Percentiles rank a stretch among this genome's conserved stretches.
phyloP scores from a whole-genome alignment of 1,140 invertebrate species.

The Agraylea sexmaculata region DNA sequence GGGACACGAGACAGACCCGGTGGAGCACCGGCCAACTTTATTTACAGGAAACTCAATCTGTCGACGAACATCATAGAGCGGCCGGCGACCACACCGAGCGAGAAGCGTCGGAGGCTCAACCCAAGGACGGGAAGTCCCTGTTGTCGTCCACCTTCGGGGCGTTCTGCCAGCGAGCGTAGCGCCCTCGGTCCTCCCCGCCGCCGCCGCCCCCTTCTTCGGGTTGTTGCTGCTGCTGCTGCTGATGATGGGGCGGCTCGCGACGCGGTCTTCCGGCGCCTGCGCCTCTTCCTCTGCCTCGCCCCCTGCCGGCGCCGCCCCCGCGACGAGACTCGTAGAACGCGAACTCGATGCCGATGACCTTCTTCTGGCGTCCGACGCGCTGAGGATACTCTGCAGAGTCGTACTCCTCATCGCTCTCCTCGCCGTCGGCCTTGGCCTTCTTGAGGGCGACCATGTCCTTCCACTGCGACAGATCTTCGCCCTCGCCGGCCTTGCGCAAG shows the following conservation, averaged over 20 bases:
- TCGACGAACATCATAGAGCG: too few relatives aligned
- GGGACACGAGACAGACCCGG: too few relatives aligned
- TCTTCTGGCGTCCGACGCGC: slow-evolving; percentile 77
- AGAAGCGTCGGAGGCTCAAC: slow-evolving; percentile 49
- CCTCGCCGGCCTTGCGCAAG: slow-evolving; percentile 82
- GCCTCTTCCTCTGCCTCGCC: slow-evolving; percentile 47
- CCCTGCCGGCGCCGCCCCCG: slow-evolving; percentile 49
- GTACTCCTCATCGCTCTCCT: slow-evolving; percentile 55
- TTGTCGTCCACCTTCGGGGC: slow-evolving; percentile 92
- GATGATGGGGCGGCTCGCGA: slow-evolving; percentile 36
- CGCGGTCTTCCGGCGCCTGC: slow-evolving; percentile 49
- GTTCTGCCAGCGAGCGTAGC: slow-evolving; percentile 32
- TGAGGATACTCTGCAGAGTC: slow-evolving; percentile 73
- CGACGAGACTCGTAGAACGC: slow-evolving; percentile 75
- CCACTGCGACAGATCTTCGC: slow-evolving; percentile 82
- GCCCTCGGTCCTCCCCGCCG: slow-evolving; percentile 25
- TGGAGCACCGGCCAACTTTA: too few relatives aligned
- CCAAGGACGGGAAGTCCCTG: slow-evolving; percentile 86
- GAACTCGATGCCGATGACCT: slow-evolving; percentile 78
- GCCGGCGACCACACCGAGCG: background rate
- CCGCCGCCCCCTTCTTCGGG: slow-evolving; percentile 3
- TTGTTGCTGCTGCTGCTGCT: too few relatives aligned
- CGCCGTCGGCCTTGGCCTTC: slow-evolving; percentile 65
- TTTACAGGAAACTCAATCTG: too few relatives aligned
- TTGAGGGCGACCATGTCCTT: slow-evolving; percentile 81